These are phyloP conservation scores for Cynopterus sphinx DNA, from an alignment of 2,797 vertebrate species.

Conservation along the genomic window DNA sequence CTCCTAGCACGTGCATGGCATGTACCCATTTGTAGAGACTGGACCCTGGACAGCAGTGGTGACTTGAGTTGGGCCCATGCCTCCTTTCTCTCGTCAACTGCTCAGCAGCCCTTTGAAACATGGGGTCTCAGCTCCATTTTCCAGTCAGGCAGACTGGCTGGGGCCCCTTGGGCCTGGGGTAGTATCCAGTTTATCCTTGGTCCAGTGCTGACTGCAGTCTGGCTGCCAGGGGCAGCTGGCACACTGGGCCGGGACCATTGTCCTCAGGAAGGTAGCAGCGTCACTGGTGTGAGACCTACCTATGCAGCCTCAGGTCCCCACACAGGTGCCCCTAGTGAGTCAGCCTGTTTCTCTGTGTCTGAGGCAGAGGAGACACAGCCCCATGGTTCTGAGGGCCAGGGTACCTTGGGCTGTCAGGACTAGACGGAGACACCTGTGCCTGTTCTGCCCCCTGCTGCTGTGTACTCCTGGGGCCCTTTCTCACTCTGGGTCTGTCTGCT, in stretches of 20 bases:
- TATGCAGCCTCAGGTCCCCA: not conserved
- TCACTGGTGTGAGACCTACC: not conserved
- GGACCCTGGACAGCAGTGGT: not conserved
- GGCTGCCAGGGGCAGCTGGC: accelerated
- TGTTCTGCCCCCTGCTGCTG: not conserved
- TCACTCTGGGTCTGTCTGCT: not conserved
- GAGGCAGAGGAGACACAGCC: not conserved
- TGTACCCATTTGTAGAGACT: accelerated
- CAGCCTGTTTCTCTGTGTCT: not conserved
- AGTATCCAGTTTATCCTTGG: accelerated
- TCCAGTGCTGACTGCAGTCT: not conserved
- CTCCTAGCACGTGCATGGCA: not conserved
- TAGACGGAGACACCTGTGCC: not conserved
- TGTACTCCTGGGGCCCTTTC: not conserved
- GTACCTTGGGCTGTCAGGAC: accelerated
- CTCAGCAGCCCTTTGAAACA: not conserved
- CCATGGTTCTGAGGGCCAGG: not conserved
- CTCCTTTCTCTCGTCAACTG: not conserved
- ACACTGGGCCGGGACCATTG: not conserved
- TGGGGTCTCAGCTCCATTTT: not conserved
- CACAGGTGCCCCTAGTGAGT: accelerated
- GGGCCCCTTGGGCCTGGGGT: not conserved
- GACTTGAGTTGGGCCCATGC: not conserved
- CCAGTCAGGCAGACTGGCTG: not conserved
- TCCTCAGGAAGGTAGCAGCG: not conserved